Evolutionary conservation across 2,113 vertebrate genomes (phyloP).

Genomic region (Todiramphus saurophagus): DNA sequence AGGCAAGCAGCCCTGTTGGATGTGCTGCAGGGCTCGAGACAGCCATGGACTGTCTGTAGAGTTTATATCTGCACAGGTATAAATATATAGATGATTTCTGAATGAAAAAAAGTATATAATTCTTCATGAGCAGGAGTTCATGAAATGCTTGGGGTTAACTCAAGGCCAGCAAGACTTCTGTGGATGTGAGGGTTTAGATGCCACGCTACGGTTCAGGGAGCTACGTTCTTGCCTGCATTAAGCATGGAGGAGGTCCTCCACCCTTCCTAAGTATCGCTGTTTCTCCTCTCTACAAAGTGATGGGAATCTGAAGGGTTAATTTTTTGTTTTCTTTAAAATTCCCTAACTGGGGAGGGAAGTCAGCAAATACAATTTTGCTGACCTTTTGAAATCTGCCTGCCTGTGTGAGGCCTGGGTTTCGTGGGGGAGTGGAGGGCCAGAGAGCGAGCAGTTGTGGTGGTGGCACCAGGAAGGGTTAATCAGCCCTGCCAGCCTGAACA

Average conservation of each 20-base stretch:
- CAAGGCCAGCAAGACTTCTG: not conserved
- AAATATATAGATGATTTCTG: not conserved
- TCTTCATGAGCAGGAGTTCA: not conserved
- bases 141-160: not conserved
- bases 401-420: not conserved
- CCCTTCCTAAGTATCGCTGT: not conserved
- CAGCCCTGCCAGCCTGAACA: conserved; percentile 74
- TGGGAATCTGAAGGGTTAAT: not conserved
- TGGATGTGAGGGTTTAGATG: not conserved
- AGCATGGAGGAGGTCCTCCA: not conserved
- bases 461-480: conserved; percentile 76
- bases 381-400: conserved; percentile 19
- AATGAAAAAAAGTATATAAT: not conserved
- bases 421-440: accelerated
- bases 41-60: not conserved
- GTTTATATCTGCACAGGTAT: too few species aligned
- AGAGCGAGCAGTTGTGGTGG: not conserved
- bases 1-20: not conserved
- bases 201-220: not conserved
- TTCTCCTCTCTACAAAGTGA: not conserved
- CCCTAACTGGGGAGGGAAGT: not conserved
- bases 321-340: not conserved
- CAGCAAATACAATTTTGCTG: not conserved
- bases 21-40: not conserved
- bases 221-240: not conserved